Base-by-base conservation (phyloP, 2,888 invertebrate species). In the Heliconius hortense region DNA sequence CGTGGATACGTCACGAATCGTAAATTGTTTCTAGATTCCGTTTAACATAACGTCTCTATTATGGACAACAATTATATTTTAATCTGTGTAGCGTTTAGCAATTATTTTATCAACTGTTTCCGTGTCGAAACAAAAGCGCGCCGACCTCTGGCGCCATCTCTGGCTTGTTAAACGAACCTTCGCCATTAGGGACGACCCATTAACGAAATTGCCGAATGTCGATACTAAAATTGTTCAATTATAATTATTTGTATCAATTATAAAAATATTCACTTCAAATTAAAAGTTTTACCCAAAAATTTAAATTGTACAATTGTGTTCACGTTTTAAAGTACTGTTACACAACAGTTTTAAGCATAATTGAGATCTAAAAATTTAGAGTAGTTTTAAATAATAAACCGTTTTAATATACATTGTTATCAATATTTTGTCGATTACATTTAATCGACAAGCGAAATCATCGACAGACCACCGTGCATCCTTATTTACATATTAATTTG, bases 401-500 rank as follows among this genome's bases (percentile, higher is more conserved):
- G 71, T 59, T 39, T 56, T 69, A 66, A 56, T 63, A 26, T 63
- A 43, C 59, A 70, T 73, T 68, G 75, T 77, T 80, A 78, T 79
- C 76, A 76, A 73, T 69, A 78, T 72, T 69, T 72, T 76, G 77
- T 78, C 77, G 79, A 82, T 82, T 81, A 81, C 80, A 81, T 80
- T 82, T 81, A 81, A 83, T 84, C 81, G 82, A 82, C 80, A 81
- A 80, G 77, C 80, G 77, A 80, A 83, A 80, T 80, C 78, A 81
- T 84, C 84, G 83, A 82, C 82, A 79, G 89, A 94, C 93, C 93
- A 93, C 93, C 92, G 87, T 85, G 88, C 87, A 82, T 82, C 85
- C 83, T 87, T 87, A 94, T 94, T 93, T 89, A 90, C 93, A 94
- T 93, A 91, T 91, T 91, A 93, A 93, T 93, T 90, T 89, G 91